Evolutionary conservation across 2,113 vertebrate species (phyloP), one percentile per base, ranked within the genome.

Genomic region (Microtus oregoni): DNA sequence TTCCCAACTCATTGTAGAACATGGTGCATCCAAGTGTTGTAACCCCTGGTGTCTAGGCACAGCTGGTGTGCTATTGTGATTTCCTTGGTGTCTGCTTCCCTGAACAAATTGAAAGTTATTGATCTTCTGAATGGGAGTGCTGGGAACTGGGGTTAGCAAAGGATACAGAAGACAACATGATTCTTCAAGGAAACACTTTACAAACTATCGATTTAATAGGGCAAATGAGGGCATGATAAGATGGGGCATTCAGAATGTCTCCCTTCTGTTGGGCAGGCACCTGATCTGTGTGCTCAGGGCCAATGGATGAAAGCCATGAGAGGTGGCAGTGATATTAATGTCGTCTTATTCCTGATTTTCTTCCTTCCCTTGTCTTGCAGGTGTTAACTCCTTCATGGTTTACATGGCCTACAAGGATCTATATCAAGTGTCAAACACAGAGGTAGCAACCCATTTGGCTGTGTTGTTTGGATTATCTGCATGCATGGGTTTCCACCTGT

Each of bases 331-430:
- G 52, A 78, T 97, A 30, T 70, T 30, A 47, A 30, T 9, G 63
- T 7, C 85, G 15, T 86, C n/a, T 89, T 92, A 97, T 32, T 95
- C n/a, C 44, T 94, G 2, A 96, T 47, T 94, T 70, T 76, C 63
- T 97, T 72, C 83, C 88, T 77, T 90, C 94, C 35, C 47, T 61
- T 94, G 83, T 95, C 96, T 97, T 94, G 20, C 98, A 99, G 99
- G 99, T 12, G 97, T 99, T 93, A 99, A 99, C 97, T 99, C 99
- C 11, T 99, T 99, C 99, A 99, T 99, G 98, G 99, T 99, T 97
- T 99, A 99, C 98, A 99, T 99, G 99, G 99, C 99, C 79, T 99
- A 99, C 97, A 99, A 99, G 98, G 99, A 99, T 98, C 98, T 99
- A 97, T 99, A 99, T 98, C 99, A 99, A 98, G 99, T 99, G 99